Conservation (phyloP, 2,797 vertebrate species). For the Danio aesculapii region DNA sequence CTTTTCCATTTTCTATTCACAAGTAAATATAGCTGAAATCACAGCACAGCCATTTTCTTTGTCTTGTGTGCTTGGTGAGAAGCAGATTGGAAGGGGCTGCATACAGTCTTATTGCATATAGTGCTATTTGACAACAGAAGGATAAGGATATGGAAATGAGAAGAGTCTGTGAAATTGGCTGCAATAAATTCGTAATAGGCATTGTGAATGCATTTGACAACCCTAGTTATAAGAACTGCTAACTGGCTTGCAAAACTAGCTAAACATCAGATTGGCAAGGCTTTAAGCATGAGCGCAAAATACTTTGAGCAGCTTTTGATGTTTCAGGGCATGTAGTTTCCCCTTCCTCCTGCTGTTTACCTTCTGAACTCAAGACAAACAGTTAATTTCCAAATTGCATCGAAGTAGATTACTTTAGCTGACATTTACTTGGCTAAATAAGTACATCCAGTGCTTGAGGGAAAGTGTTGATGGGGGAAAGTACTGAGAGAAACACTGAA, state of each 20-base stretch:
- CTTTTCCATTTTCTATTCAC: background rate
- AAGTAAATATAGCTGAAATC: no score
- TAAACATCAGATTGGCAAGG: background rate
- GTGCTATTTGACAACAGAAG: background rate
- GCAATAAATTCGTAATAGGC: no score
- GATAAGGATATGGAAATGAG: background rate
- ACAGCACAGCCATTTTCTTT: background rate
- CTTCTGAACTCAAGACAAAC: background rate
- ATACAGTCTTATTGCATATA: background rate
- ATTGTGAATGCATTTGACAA: no score
- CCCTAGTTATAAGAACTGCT: background rate
- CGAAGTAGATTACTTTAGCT: slow-evolving; percentile 4
- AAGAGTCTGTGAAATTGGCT: no score
- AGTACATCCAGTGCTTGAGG: background rate
- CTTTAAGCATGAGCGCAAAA: background rate
- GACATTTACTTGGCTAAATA: background rate
- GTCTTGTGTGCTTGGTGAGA: background rate
- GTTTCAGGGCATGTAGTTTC: background rate
- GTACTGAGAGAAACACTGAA: background rate
- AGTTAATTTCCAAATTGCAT: slow-evolving; percentile 3
- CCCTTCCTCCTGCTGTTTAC: background rate
- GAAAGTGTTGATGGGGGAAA: background rate
- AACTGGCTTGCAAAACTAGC: background rate
- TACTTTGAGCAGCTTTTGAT: no score
- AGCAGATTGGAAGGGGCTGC: background rate